Evolutionary conservation across 2,797 vertebrate species (phyloP).

Genomic region (Sibirionetta formosa): DNA sequence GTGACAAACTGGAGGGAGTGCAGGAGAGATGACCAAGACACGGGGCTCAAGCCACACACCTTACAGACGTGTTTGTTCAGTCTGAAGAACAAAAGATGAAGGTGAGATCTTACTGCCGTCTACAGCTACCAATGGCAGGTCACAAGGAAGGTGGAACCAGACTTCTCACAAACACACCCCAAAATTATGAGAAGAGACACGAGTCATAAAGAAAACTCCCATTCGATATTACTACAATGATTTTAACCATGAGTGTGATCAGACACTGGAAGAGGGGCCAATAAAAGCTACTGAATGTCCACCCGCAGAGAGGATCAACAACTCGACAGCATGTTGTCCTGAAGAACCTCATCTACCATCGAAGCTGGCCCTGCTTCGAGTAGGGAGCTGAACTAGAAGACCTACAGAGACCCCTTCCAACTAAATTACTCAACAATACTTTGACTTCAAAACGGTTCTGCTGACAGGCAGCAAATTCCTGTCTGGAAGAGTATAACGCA

Average conservation of each 20-base stretch:
- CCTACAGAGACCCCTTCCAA: too few relatives aligned
- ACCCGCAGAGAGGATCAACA: not conserved
- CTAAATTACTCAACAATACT: not conserved
- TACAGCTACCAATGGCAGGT: not conserved
- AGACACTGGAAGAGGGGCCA: not conserved
- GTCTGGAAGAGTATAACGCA: not conserved
- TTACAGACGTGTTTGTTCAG: not conserved
- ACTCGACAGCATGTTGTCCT: not conserved
- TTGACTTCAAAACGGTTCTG: not conserved
- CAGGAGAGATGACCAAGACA: not conserved
- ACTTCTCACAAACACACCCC: not conserved
- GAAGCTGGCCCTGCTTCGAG: not conserved
- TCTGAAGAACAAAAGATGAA: not conserved
- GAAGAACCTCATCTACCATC: not conserved
- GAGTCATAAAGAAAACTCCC: not conserved
- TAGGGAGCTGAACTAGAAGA: not conserved
- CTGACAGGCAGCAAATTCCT: not conserved
- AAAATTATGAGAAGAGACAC: not conserved
- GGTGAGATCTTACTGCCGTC: not conserved
- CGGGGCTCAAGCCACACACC: not conserved
- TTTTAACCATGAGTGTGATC: not conserved
- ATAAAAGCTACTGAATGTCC: not conserved
- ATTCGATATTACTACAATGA: not conserved
- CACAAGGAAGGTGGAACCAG: not conserved
- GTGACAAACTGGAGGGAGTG: not conserved